A percentile compares a stretch with the other conserved stretches of the same genome.
These are phyloP conservation scores for Monochamus saltuarius DNA, from an alignment of 1,140 invertebrate genomes.

Conservation along the genomic window DNA sequence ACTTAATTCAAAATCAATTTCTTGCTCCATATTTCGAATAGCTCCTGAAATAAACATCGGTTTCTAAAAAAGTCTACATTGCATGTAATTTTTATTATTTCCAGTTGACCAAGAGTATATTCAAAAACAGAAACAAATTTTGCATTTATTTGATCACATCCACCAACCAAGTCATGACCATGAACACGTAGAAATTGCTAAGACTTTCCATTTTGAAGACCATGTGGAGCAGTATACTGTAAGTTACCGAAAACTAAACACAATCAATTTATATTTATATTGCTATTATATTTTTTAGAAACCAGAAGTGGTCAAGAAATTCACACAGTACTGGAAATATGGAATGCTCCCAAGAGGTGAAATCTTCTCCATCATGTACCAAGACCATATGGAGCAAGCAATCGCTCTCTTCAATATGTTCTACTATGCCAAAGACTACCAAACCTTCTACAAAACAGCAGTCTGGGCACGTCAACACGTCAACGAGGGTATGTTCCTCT, in stretches of 20 bases:
- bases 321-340: constrained; percentile 41
- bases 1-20: too few relatives aligned
- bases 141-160: constrained; percentile 63
- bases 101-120: constrained; percentile 51
- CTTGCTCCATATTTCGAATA: too few relatives aligned
- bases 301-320: constrained; percentile 56
- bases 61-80: too few relatives aligned
- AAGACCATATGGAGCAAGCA: constrained; percentile 57
- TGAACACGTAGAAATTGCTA: constrained; percentile 55
- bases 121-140: constrained; percentile 60
- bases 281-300: constrained; percentile 7
- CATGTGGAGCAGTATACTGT: constrained; percentile 55
- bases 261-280: too few relatives aligned
- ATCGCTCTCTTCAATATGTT: constrained; percentile 59
- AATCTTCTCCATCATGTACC: constrained; percentile 53
- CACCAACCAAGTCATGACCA: constrained; percentile 57
- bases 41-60: too few relatives aligned
- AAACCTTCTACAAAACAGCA: constrained; percentile 65
- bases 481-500: constrained; percentile 65
- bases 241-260: constrained; percentile 29
- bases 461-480: constrained; percentile 63
- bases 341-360: constrained; percentile 50
- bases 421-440: constrained; percentile 64
- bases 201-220: constrained; percentile 57
- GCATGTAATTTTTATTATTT: constrained; percentile 11